Evolutionary conservation across 2,888 invertebrate species (phyloP).

Genomic region (Ormyrus thymus): DNA sequence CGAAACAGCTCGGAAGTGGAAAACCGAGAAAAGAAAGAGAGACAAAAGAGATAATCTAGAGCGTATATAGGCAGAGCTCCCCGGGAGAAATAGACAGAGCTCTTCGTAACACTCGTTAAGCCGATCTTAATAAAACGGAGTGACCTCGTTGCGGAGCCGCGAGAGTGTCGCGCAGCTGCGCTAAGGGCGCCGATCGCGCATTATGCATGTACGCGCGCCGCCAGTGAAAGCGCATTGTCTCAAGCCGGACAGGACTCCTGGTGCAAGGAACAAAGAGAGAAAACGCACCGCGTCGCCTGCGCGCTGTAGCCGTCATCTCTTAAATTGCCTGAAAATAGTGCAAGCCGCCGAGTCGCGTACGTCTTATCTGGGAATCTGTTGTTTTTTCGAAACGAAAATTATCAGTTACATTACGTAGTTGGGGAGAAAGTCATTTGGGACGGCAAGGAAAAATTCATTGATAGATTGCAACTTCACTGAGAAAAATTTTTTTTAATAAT

Average conservation of each 20-base stretch:
- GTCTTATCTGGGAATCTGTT: too few relatives aligned
- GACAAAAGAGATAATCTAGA: constrained; percentile 10
- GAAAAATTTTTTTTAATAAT: too few relatives aligned
- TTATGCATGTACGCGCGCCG: constrained; percentile 11
- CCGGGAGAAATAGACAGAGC: not conserved
- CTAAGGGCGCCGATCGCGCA: constrained; percentile 24
- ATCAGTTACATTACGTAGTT: too few relatives aligned
- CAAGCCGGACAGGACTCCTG: not conserved
- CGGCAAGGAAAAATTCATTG: too few relatives aligned
- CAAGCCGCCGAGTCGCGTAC: too few relatives aligned
- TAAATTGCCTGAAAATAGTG: too few relatives aligned
- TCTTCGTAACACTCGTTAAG: constrained; percentile 39
- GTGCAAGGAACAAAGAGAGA: not conserved
- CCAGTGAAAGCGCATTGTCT: constrained; percentile 49
- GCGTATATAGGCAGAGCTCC: not conserved
- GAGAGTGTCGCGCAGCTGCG: constrained; percentile 28
- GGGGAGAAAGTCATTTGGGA: too few relatives aligned
- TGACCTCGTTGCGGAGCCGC: constrained; percentile 32
- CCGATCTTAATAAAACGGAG: constrained; percentile 44
- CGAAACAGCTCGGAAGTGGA: not conserved
- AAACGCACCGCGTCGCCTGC: not conserved
- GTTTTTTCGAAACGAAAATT: too few relatives aligned
- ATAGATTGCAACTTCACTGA: too few relatives aligned
- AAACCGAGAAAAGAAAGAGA: not conserved
- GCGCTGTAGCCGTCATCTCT: too few relatives aligned